Base-by-base conservation (phyloP, 2,797 vertebrate species). In the Betta splendens region DNA sequence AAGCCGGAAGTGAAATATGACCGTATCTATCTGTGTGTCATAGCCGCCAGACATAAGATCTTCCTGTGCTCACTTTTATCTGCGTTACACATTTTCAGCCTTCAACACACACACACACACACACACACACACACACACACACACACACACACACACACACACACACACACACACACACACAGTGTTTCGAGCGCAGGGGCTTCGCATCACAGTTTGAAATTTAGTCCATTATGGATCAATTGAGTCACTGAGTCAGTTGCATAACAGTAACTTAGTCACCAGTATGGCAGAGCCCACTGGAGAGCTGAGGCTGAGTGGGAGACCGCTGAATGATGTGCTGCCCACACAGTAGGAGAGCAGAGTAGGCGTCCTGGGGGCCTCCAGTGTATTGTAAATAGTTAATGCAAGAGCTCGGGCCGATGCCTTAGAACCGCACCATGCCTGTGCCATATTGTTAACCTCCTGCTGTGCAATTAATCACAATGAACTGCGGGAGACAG, bases 251-350 rank as follows among this genome's bases (percentile, higher is more conserved):
- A 81, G 78, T 74, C 70, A 60, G 87, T 91, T 89, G 75, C 83
- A 75, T 91, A 91, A 91, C 81, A 83, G 59, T 45, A 84, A 87
- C 65, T 89, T 89, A 87, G 88, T 87, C 87, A 88, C 84, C 81
- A 75, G 77, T 76, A 64, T 69, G 70, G 74, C 77, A 73, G 72
- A 79, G 80, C 58, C 74, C 50, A 38, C 67, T 69, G 66, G 78
- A 80, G 74, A 70, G 72, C 69, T 61, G 76, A 58, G 40, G 64
- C 72, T 75, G 79, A 85, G 89, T 81, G 81, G 81, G 83, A 84
- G 84, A 73, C 60, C 20, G 63, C 60, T 73, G 80, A 80, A 80
- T 72, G 75, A 86, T 82, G 72, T 22, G 62, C 83, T 84, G 83
- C 87, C 85, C 74, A 85, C 85, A 64, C 48, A 68, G 86, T 83